phyloP scores from a whole-genome alignment of 2,888 invertebrate species.

The Malacosoma neustria region DNA sequence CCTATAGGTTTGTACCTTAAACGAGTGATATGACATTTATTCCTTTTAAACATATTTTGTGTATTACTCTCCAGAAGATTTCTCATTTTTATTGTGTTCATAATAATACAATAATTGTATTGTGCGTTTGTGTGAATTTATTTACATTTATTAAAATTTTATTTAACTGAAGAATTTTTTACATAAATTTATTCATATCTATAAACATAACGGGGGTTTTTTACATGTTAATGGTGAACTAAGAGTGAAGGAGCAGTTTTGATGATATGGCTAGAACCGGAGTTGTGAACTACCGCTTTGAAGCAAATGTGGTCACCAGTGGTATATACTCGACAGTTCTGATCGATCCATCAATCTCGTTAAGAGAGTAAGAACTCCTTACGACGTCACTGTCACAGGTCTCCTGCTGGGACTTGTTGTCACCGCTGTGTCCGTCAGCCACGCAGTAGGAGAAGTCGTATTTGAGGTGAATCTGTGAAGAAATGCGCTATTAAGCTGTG shows the following conservation, averaged over 20 bases:
- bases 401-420: slow-evolving; percentile 71
- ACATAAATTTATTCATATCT: too few species aligned
- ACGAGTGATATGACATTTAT: too few species aligned
- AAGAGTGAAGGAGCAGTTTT: background rate
- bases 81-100: too few species aligned
- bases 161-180: too few species aligned
- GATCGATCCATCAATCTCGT: slow-evolving; percentile 69
- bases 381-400: slow-evolving; percentile 77
- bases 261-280: background rate
- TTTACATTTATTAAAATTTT: too few species aligned
- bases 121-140: too few species aligned
- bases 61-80: too few species aligned
- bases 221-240: background rate
- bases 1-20: too few species aligned
- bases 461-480: slow-evolving; percentile 67
- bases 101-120: too few species aligned
- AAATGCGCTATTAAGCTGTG: too few species aligned
- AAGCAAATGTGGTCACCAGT: background rate
- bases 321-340: slow-evolving; percentile 60
- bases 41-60: too few species aligned
- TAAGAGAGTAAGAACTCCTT: slow-evolving; percentile 64
- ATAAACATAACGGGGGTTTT: too few species aligned
- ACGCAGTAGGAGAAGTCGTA: slow-evolving; percentile 70
- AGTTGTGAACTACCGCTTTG: slow-evolving; percentile 27
- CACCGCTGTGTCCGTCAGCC: slow-evolving; percentile 73